Conservation (phyloP, 2,797 vertebrate genomes). For the Gobionotothen gibberifrons region DNA sequence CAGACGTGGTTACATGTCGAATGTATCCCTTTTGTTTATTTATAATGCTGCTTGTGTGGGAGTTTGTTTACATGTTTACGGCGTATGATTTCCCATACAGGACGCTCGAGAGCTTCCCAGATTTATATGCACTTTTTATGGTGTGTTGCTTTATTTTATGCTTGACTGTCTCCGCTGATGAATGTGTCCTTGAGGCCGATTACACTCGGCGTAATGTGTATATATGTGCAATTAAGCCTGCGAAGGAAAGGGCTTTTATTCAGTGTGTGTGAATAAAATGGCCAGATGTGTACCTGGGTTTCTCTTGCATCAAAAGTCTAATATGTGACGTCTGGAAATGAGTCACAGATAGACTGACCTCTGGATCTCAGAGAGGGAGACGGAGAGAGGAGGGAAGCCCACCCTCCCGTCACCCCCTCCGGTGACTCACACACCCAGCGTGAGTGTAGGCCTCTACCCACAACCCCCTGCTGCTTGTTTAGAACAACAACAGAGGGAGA, state of each 20-base stretch:
- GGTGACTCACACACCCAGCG: conserved; percentile 78
- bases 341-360: conserved; percentile 52
- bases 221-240: conserved; percentile 67
- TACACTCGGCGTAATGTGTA: conserved; percentile 53
- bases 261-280: conserved; percentile 1
- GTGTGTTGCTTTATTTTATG: conserved; percentile 64
- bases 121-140: conserved; percentile 64
- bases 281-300: conserved; percentile 13
- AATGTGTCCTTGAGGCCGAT: conserved; percentile 55
- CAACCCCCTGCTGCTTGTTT: conserved; percentile 85
- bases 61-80: conserved; percentile 71
- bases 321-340: conserved; percentile 25
- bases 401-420: conserved; percentile 39
- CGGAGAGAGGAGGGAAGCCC: conserved; percentile 12
- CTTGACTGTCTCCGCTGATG: conserved; percentile 56
- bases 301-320: conserved; percentile 47
- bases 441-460: conserved; percentile 78
- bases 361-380: conserved; percentile 9
- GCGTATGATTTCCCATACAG: conserved; percentile 43
- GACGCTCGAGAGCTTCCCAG: conserved; percentile 46
- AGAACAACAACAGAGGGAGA: conserved; percentile 83
- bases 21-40: conserved; percentile 39
- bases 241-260: conserved; percentile 46
- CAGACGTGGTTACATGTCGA: conserved; percentile 6
- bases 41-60: conserved; percentile 52